Evolutionary conservation across 1,140 invertebrate genomes (phyloP), one percentile per base, ranked within the genome.

Genomic region (Subanguina moxae): DNA sequence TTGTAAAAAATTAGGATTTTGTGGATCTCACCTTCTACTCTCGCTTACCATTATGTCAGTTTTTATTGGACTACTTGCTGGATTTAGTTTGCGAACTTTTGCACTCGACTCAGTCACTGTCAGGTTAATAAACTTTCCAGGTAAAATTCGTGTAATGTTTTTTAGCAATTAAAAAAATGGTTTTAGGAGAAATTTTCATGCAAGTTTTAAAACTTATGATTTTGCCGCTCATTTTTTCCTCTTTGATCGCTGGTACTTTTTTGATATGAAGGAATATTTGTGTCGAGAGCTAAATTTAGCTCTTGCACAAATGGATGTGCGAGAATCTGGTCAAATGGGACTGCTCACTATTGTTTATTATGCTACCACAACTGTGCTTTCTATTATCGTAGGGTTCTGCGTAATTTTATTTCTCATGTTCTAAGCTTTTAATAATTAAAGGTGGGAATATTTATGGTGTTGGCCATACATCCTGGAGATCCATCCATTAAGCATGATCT

Each of bases 51-150:
- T 80, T 64, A 23, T 68, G 13, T 70, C 79, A 23, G 78, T 80
- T 21, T 57, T 80, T 56, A 57, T 80, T 52, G 78, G 78, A 1
- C 63, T 80, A 27, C 27, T 71, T 42, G 23, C 79, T 25, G 78
- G 78, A 42, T 80, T 80, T 66, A 32, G 64, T 38, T 65, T 81
- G 38, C 62, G 78, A 45, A 62, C 62, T 27, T 42, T 80, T 32
- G 62, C 75, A 45, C 58, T 80, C n/a, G 65, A 71, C n/a, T 57
- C 62, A 27, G 80, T 80, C 56, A 67, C 77, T 19, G 42, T 80
- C 21, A 52, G 65, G 27, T 62, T 80, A 11, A 77, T 82, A 32
- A 82, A 80, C 58, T 81, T 80, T 62, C 78, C 78, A 11, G 78
- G 78, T 38, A 11, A 38, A 23, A 15, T 1, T 32, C 59, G 65